Evolutionary conservation across 1,140 invertebrate genomes (phyloP).

Genomic region (Homalodisca vitripennis): DNA sequence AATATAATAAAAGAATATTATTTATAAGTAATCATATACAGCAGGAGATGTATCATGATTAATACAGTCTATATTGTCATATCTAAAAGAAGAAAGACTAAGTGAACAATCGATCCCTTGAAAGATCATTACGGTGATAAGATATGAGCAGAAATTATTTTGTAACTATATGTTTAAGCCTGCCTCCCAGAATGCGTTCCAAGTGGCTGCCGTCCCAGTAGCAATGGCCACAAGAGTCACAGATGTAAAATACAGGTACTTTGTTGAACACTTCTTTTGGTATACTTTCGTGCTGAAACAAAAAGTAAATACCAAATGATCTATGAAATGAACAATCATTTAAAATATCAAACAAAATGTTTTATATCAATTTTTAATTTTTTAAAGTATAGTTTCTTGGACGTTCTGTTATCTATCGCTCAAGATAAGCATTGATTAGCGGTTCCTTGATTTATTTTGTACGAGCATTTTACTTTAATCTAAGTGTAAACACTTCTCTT

Average conservation of each 20-base stretch:
- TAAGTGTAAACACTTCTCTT: no score
- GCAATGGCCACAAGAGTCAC: constrained; percentile 61
- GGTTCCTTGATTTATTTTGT: no score
- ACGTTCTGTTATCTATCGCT: no score
- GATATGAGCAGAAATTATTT: neutral
- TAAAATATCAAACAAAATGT: no score
- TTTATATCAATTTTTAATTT: no score
- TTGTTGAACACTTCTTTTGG: constrained; percentile 51
- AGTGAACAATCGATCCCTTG: constrained; percentile 9
- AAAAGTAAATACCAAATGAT: no score
- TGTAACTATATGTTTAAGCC: neutral
- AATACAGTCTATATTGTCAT: constrained; percentile 1
- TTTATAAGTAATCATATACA: neutral
- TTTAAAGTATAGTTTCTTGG: no score
- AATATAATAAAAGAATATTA: constrained; percentile 5
- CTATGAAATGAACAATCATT: no score
- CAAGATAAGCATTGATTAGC: no score
- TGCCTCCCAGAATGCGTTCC: constrained; percentile 48
- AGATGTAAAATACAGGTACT: constrained; percentile 58
- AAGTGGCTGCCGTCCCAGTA: constrained; percentile 65
- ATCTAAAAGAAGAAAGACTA: constrained; percentile 23
- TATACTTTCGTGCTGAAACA: constrained; percentile 52
- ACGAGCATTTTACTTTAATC: no score
- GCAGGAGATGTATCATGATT: neutral
- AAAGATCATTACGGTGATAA: constrained; percentile 19